Conservation (phyloP, 1,140 invertebrate genomes). For the Drosophila micromelanica region DNA sequence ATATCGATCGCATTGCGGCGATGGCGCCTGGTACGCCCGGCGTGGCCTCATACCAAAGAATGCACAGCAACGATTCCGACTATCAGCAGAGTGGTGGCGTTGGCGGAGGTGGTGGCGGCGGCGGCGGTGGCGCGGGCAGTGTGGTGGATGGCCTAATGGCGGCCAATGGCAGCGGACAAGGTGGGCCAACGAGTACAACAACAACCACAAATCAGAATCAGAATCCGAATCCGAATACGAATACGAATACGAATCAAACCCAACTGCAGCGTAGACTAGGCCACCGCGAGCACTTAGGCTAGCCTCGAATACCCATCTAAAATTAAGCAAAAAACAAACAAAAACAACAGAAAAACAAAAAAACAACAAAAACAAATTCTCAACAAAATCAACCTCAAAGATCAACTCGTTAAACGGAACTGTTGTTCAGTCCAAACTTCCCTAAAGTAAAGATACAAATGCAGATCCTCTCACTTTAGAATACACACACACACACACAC, state of each 20-base stretch:
- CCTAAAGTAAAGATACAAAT: not conserved
- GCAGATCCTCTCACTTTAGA: slow-evolving; percentile 4
- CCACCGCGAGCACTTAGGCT: slow-evolving; percentile 37
- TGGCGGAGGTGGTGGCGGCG: slow-evolving; percentile 46
- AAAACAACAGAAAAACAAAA: not conserved
- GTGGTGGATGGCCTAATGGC: slow-evolving; percentile 69
- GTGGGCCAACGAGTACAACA: slow-evolving; percentile 80
- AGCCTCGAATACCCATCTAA: slow-evolving; percentile 36
- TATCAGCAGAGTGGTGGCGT: slow-evolving; percentile 73
- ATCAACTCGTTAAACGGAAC: slow-evolving; percentile 8
- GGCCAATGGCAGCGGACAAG: slow-evolving; percentile 78
- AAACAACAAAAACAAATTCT: slow-evolving; percentile 1
- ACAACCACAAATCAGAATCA: slow-evolving; percentile 54
- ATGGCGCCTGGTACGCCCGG: slow-evolving; percentile 87
- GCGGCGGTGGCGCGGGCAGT: slow-evolving; percentile 52
- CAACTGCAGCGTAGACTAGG: slow-evolving; percentile 47
- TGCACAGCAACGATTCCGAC: slow-evolving; percentile 92
- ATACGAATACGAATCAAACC: slow-evolving; percentile 35
- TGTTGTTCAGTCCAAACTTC: slow-evolving; percentile 3
- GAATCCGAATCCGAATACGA: slow-evolving; percentile 20
- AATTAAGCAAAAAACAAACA: slow-evolving; percentile 6
- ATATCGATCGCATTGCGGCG: slow-evolving; percentile 84
- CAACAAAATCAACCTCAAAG: slow-evolving; percentile 10
- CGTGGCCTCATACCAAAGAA: slow-evolving; percentile 91
- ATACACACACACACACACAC: slow-evolving; percentile 5